Evolutionary conservation across 2,797 vertebrate species (phyloP), one percentile per base, ranked within the genome.

Genomic region (Melanogrammus aeglefinus): DNA sequence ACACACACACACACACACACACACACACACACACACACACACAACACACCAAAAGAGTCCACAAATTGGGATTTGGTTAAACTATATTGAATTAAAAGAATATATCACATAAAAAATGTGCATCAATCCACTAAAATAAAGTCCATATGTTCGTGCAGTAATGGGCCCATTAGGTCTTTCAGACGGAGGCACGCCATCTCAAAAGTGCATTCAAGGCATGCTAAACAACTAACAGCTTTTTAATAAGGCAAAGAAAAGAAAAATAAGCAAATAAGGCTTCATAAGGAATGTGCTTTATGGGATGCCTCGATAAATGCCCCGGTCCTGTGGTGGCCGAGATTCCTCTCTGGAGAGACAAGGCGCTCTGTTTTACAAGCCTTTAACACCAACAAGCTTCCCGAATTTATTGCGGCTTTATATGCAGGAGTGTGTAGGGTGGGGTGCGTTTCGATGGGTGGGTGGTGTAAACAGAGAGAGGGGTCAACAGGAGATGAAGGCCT

Each of bases 201-300:
- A 4, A 35, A 81, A 73, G 74, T 87, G 82, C 72, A 91, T 87
- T 83, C 86, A 84, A 89, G 90, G 85, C 91, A 92, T 88, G 90
- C 91, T 91, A 89, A 91, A 88, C 85, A 80, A 79, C 87, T 91
- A 92, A 89, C 84, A 82, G 86, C 77, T 80, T 73, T 88, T 89
- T 92, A 94, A 94, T 90, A 89, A 91, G 92, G 90, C 86, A 83
- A 89, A 90, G 86, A 89, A 90, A 87, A 27, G 86, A 84, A 86
- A 89, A 90, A 87, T 88, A 90, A 88, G 86, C 81, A 90, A 86
- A 89, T 82, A 87, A 13, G 86, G 82, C 82, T 94, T 94, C 91
- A 93, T 87, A 86, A 92, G 92, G 88, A 91, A 90, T 85, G 90
- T 78, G 83, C 85, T 90, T 91, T 91, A 92, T 89, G 24, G 81